These are phyloP conservation scores for Smittia sp. DNA, from an alignment of 2,888 invertebrate genomes.

Conservation along the genomic window DNA sequence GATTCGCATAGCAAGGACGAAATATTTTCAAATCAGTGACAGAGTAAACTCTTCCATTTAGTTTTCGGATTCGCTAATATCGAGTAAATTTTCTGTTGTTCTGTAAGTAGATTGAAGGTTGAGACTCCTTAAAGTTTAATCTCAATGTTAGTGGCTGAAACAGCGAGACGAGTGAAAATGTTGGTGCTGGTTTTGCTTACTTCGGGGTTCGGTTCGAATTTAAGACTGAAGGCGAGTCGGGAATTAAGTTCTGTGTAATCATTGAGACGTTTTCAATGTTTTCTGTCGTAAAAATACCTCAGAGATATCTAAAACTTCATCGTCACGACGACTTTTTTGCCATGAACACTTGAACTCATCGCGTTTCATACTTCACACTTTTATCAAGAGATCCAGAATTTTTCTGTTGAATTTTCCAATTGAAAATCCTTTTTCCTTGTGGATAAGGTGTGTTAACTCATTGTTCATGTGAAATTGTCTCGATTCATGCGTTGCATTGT, in stretches of 20 bases:
- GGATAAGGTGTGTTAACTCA: conserved; percentile 26
- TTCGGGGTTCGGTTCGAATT: too few species aligned
- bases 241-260: too few species aligned
- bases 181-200: too few species aligned
- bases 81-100: conserved; percentile 53
- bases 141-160: too few species aligned
- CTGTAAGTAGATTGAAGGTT: conserved; percentile 30
- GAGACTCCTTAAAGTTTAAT: too few species aligned
- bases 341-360: not conserved
- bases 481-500: not conserved
- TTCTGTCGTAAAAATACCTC: too few species aligned
- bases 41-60: conserved; percentile 48
- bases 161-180: too few species aligned
- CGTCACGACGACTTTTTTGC: too few species aligned
- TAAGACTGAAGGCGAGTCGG: too few species aligned
- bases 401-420: not conserved
- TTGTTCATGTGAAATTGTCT: not conserved
- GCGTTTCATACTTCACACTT: conserved; percentile 9
- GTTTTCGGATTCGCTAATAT: conserved; percentile 55
- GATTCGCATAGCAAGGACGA: conserved; percentile 7
- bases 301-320: conserved; percentile 5
- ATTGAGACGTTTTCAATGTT: too few species aligned
- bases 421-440: not conserved
- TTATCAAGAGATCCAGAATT: not conserved
- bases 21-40: conserved; percentile 33